Evolutionary conservation across 2,797 vertebrate species (phyloP).

Genomic region (Sebastes vulpes): DNA sequence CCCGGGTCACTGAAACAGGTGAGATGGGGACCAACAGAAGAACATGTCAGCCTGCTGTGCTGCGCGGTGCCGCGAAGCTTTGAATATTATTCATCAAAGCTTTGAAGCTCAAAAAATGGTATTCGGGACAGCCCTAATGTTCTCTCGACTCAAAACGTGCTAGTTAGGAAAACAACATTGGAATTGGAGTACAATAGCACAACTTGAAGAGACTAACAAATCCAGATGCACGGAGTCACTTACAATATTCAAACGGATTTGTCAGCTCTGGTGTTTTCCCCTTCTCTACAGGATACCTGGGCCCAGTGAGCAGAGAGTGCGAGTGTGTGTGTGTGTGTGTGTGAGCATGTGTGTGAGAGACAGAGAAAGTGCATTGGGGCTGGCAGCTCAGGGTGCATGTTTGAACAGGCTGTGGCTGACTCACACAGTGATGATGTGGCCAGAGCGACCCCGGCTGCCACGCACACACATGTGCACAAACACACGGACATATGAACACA

Average conservation of each 20-base stretch:
- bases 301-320: constrained; percentile 18
- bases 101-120: no score
- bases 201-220: constrained; percentile 43
- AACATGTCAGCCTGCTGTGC: no score
- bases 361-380: constrained; percentile 69
- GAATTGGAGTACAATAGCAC: constrained; percentile 28
- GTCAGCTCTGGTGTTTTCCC: constrained; percentile 42
- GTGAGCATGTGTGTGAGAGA: constrained; percentile 19
- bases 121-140: no score
- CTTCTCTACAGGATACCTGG: constrained; percentile 63
- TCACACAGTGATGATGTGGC: constrained; percentile 84
- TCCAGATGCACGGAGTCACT: constrained; percentile 49
- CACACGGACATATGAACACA: constrained; percentile 67
- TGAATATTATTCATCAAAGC: no score
- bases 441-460: constrained; percentile 80
- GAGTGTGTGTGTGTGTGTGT: constrained; percentile 1
- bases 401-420: constrained; percentile 84
- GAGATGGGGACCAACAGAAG: no score
- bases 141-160: constrained; percentile 38
- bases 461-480: constrained; percentile 56
- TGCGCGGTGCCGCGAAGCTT: no score
- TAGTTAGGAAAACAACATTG: constrained; percentile 32
- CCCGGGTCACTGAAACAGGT: no score
- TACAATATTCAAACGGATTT: constrained; percentile 35
- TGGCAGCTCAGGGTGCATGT: constrained; percentile 85